Base-by-base conservation (phyloP, 2,888 invertebrate genomes). In the Ctenicera cuprea region DNA sequence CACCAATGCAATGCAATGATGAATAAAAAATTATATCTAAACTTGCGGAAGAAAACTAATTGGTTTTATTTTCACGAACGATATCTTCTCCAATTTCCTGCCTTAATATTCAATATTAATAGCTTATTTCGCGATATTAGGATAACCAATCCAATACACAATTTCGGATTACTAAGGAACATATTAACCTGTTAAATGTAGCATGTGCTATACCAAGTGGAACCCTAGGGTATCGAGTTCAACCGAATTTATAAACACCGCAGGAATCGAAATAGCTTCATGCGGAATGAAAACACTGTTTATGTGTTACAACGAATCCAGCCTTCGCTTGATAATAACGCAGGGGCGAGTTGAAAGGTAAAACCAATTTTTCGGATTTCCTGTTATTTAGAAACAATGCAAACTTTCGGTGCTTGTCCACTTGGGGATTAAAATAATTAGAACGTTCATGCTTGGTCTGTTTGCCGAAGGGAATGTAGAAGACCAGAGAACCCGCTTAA, bases 151-250 rank as follows among this genome's bases (percentile, higher is more conserved):
- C 37, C 38, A 38, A 66, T 37, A 66, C 37, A 54, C 65, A 38
- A 66, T 66, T 66, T 20, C 38, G 30, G 52, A 66, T 66, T 41
- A 66, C 38, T 54, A 66, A 66, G 65, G 52, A 66, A 37, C 52
- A 38, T 66, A 66, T 66, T 54, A 66, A 66, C 65, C 54, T 66
- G 65, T 26, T 66, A 66, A 52, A 52, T 66, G 65, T 66, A 63
- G 45, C 63, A 48, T 63, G 30, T 45, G 45, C 50, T 66, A 38
- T 33, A 38, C 37, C 37, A 52, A 52, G 33, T 37, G 18, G 37
- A 18, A 33, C 65, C 52, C 41, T 9, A 20, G 65, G 65, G 65
- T 52, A 41, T 66, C 38, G 41, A 37, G 52, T 26, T 38, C 52
- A 50, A 16, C 54, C 38, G 52, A 54, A 66, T 66, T 52, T 50